Base-by-base conservation (phyloP, 2,888 invertebrate species). In the Harmothoe impar region DNA sequence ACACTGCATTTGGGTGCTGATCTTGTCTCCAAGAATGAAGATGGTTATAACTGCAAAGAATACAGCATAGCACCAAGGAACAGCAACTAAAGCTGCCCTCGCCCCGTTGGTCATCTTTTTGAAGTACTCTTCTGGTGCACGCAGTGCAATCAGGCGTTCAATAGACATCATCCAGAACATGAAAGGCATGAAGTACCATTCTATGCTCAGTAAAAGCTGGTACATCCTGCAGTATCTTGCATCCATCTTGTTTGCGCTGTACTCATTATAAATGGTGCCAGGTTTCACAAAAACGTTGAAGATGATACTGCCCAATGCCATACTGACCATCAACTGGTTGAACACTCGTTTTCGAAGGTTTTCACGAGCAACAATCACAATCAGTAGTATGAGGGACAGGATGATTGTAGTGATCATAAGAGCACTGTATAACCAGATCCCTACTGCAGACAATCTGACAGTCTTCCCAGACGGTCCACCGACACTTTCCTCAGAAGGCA, bases 161-260 rank as follows among this genome's bases (percentile, higher is more conserved):
- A 81, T 81, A 20, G 81, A 35, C 81, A 81, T 7, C 81, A 81
- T 81, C 33, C 81, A 81, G 81, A 81, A 81, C 0, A 25, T 5
- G 15, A 81, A 0, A 17, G 81, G 81, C 35, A 81, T 35, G 20
- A 33, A 81, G 35, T 33, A 35, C 81, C 81, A 81, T n/a, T 81
- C 81, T 35, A 81, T 20, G 0, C 35, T 35, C 35, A 33, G 33
- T 35, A 81, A 35, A 10, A 81, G 15, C 43, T 7, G 43, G 43
- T 81, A 35, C 5, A 43, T 0, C 7, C 81, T 12, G n/a, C 81
- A 81, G 20, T 35, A 35, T 5, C 15, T 3, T 35, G 1, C 35
- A 35, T 43, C 35, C 81, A 81, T 81, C 43, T 81, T 35, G 15
- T 35, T 7, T 33, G 15, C 0, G 12, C 25, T 20, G 5, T 35